Base-by-base conservation (phyloP, 2,888 invertebrate species). In the Agonopterix alstromeriana region DNA sequence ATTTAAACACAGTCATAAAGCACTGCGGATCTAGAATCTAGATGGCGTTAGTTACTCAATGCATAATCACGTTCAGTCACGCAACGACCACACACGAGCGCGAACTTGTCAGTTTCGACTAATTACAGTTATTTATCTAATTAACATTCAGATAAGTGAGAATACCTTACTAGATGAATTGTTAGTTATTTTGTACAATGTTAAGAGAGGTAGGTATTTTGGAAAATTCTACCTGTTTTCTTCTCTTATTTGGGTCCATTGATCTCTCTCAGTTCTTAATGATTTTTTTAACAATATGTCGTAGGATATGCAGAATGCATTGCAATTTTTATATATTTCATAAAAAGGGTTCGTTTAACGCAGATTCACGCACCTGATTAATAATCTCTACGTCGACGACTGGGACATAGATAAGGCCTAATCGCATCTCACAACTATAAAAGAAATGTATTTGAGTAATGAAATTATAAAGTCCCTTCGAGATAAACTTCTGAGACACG, bases 11-110 rank as follows among this genome's bases (percentile, higher is more conserved):
- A 43, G 35, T 42, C 49, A 50, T 54, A 54, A 53, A 49, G 42
- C 54, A 50, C 52, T 53, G 57, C 53, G 53, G 56, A 38, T 14
- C 40, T 46, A 10, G 42, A 11, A 58, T 53, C 57, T 60, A 70
- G 67, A 70, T 70, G 70, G 73, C 69, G 70, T 61, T 66, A 60
- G 67, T 65, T 70, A 64, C 63, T 64, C 65, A 60, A 56, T 53
- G 56, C 57, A 53, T 64, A 80, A 82, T 79, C 60, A 67, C 46
- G 48, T 52, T 57, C 77, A 82, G 83, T 77, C 83, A 82, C 83
- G 84, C 80, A 61, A 79, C 27, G 27, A 70, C 83, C 84, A 77
- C 84, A 79, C 84, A 75, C 66, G 65, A 54, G 56, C 60, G 51
- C 54, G 10, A 38, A 38, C 27, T 27, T 27, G 27, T 27, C 27